phyloP scores from a whole-genome alignment of 2,888 invertebrate genomes.

The Oscheius sp. region DNA sequence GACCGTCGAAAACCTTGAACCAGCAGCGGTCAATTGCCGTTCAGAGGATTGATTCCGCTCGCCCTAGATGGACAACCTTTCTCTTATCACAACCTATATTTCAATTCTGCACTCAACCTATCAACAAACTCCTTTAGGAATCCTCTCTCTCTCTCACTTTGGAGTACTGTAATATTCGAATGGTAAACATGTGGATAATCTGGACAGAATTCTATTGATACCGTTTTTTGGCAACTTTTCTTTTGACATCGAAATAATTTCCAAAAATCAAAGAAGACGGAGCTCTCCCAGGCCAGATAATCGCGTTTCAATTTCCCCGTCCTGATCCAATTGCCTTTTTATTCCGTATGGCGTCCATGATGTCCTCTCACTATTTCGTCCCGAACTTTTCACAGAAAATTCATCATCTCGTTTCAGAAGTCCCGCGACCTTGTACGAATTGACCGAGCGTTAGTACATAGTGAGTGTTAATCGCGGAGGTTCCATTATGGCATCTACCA shows the following conservation, averaged over 20 bases:
- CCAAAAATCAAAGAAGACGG: no score
- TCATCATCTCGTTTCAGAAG: not conserved
- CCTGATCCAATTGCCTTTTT: constrained; percentile 20
- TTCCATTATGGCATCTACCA: not conserved
- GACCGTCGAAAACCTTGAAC: constrained; percentile 10
- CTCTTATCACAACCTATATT: constrained; percentile 16
- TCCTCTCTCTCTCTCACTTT: no score
- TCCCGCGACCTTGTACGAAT: not conserved
- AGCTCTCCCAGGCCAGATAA: not conserved
- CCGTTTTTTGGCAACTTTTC: no score
- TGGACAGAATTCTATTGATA: no score
- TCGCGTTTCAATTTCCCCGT: constrained; percentile 12
- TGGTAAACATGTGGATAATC: no score
- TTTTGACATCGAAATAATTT: no score
- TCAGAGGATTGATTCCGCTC: not conserved
- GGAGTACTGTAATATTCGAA: no score
- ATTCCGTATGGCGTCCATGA: no score
- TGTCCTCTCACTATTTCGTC: not conserved
- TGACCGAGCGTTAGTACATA: not conserved
- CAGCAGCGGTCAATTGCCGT: not conserved
- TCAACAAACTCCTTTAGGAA: no score
- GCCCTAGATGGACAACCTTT: not conserved
- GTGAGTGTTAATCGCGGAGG: not conserved
- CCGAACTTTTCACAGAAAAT: not conserved
- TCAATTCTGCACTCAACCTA: no score